Base-by-base conservation (phyloP, 2,113 vertebrate genomes). In the Aegotheles bennettii region DNA sequence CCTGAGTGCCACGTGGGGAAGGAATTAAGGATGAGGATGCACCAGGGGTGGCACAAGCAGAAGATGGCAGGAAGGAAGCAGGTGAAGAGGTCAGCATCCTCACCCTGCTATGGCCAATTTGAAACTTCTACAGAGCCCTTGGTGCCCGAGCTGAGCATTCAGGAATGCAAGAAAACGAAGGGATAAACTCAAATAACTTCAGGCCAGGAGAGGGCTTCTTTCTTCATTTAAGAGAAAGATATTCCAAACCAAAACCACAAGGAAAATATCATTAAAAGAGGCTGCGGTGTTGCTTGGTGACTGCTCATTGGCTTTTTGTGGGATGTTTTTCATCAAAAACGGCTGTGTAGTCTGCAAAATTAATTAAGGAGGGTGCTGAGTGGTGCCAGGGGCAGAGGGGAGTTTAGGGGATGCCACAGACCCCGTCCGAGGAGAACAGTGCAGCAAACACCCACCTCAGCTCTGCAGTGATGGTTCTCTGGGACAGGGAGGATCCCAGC, bases 181-280 rank as follows among this genome's bases (percentile, higher is more conserved):
- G 89, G 48, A 89, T 87, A 13, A 75, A 90, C 35, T 61, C 40
- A 73, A 83, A 85, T 38, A 2, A 1, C 14, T 57, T 65, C 84
- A 26, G 69, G 10, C 81, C 78, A 38, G 91, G 89, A 81, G 47
- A 17, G 29, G 38, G 64, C 26, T 91, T 89, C 60, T 68, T 85
- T 87, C 87, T 51, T 83, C 26, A 2, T 31, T 38, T 42, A 33
- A 31, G 40, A 42, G 75, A 24, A 36, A 61, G 93, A 94, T 69
- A 87, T 95, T 96, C 84, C 90, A 95, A 88, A 65, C 87, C 87
- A 42, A 95, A 95, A 79, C 89, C 89, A 69, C 94, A 93, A 87
- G 79, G 94, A 38, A 95, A 94, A 91, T 79, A 85, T 60, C 93
- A 82, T 90, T 84, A 93, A 40, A 82, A 14, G 95, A 90, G 82